Base-by-base conservation (phyloP, 37 sponge, comb jelly and placozoan species). In the Cladorhizidae sp. region DNA sequence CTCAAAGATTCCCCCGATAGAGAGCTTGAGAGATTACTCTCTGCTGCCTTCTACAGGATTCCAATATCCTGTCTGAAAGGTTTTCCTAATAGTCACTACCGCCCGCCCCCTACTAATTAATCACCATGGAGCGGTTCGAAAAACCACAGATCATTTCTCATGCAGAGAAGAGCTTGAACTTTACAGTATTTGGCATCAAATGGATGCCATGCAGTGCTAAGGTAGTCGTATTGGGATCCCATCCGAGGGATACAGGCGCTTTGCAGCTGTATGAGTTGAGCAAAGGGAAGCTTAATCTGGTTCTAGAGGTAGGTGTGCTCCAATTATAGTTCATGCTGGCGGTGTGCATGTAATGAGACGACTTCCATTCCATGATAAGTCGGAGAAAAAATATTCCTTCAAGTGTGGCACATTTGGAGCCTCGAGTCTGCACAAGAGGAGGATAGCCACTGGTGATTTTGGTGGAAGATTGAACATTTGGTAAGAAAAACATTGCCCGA, bases 171-270 rank as follows among this genome's bases (percentile, higher is more conserved):
- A 79, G 81, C 49, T 65, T 99, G 36, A 91, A 96, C 55, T 99
- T 85, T 76, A 99, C 99, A 1, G 80, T 94, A 0, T 99, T 83
- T 57, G 97, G 96, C 58, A 84, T 88, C 17, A 93, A 89, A 76
- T 99, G 99, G 99, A 85, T 99, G 21, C 99, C 99, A 0, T 80
- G 89, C 76, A 99, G 99, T 83, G 99, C 99, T 39, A 95, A 94
- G 74, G 89, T 93, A 33, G 97, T 96, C 0, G 94, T 85, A 0
- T 55, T 99, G 33, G 99, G 99, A 43, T 92, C 93, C 8, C 95
- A 94, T 71, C 97, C 99, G n/a, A 70, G 88, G 38, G 93, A 92
- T 31, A 99, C 96, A 5, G 99, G 99, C 31, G 97, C 99, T 26
- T 42, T 99, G 40, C 97, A 99, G 68, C 50, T 99, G 3, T 99